Conservation (phyloP, 2,113 vertebrate genomes). For the Ctenodactylus gundi region DNA sequence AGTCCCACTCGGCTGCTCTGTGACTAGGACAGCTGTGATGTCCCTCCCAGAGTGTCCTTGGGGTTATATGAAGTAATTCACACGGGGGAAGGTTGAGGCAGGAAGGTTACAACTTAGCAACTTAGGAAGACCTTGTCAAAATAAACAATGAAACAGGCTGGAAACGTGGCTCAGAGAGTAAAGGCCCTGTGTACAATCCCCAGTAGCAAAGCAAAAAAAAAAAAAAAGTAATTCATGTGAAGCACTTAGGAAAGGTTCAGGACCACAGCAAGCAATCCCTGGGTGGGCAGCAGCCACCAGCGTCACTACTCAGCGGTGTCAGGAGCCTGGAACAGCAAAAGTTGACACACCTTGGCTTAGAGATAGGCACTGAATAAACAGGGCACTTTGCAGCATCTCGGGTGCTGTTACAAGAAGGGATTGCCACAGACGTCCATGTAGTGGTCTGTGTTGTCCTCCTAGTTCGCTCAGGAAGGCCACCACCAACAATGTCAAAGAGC, state of each 20-base stretch:
- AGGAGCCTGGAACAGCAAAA: background rate
- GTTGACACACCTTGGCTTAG: background rate
- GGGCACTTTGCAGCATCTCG: background rate
- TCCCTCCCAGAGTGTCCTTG: background rate
- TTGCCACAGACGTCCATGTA: background rate
- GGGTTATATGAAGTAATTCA: too few species aligned
- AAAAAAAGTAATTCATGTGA: background rate
- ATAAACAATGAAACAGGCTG: too few species aligned
- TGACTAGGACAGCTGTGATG: background rate
- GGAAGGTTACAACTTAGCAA: too few species aligned
- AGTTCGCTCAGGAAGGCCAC: background rate
- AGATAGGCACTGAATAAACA: background rate
- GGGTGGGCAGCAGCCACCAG: background rate
- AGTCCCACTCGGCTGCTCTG: fast-evolving
- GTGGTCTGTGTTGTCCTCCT: background rate
- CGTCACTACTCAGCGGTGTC: background rate
- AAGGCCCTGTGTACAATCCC: too few species aligned
- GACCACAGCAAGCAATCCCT: background rate
- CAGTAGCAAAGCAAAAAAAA: too few species aligned
- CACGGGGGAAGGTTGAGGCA: too few species aligned
- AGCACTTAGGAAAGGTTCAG: background rate
- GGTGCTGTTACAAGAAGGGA: background rate
- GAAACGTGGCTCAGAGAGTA: too few species aligned
- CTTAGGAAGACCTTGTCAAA: too few species aligned
- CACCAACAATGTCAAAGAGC: background rate